Evolutionary conservation across 2,888 invertebrate genomes (phyloP).

Genomic region (Drosophila fulvimacula): DNA sequence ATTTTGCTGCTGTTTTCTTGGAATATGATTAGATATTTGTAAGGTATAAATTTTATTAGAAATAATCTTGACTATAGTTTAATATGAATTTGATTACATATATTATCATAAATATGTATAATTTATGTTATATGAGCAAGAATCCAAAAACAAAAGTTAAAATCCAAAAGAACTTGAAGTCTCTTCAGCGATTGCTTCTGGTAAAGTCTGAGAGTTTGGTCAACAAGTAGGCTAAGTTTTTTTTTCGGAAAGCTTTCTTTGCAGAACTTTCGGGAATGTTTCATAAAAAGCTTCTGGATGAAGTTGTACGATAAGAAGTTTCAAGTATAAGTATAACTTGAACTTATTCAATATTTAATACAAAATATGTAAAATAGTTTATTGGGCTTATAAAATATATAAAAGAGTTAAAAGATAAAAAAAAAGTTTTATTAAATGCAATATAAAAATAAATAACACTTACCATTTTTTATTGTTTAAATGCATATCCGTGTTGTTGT

Average conservation of each 20-base stretch:
- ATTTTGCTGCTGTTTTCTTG: no score
- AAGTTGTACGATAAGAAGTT: background rate
- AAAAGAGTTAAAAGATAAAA: background rate
- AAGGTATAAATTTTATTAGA: background rate
- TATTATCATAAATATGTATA: background rate
- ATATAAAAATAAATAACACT: constrained; percentile 25
- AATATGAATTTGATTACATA: background rate
- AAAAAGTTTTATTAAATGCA: constrained; percentile 3
- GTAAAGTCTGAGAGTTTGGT: constrained; percentile 2
- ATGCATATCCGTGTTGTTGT: constrained; percentile 68
- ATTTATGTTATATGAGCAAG: background rate
- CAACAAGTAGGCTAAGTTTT: constrained; percentile 16
- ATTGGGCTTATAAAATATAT: background rate
- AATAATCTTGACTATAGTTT: background rate
- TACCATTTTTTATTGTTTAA: constrained; percentile 67
- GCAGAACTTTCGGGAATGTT: constrained; percentile 58
- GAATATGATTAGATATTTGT: background rate
- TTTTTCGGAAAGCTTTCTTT: constrained; percentile 38
- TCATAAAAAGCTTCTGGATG: background rate
- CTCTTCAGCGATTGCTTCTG: constrained; percentile 10
- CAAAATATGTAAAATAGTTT: background rate
- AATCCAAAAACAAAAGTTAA: background rate
- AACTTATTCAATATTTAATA: no score
- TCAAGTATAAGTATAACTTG: no score
- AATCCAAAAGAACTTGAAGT: background rate